These are phyloP conservation scores for Porites rus DNA, from an alignment of 92 coral and sea anemone species.

Conservation along the genomic window DNA sequence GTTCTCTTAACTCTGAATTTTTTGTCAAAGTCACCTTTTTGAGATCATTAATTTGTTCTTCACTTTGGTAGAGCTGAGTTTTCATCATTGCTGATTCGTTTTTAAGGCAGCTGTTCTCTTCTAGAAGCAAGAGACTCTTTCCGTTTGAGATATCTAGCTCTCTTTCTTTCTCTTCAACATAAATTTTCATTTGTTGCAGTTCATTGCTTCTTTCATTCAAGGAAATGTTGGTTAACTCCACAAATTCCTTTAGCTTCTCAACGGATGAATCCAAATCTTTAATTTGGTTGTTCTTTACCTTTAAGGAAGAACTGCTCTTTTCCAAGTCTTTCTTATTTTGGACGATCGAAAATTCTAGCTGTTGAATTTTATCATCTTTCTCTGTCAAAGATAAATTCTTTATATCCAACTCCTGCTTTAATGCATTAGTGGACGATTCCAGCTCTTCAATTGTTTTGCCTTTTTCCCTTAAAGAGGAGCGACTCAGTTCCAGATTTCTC, in stretches of 20 bases:
- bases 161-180: neutral
- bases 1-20: neutral
- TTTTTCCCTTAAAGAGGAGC: neutral
- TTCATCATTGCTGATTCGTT: neutral
- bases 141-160: neutral
- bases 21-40: neutral
- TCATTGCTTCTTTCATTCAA: neutral
- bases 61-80: neutral
- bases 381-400: neutral
- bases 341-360: neutral
- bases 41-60: neutral
- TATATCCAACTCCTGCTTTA: neutral
- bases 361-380: neutral
- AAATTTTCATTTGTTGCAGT: neutral
- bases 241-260: neutral
- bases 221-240: neutral
- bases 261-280: neutral
- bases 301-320: neutral
- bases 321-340: neutral
- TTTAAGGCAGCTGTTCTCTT: neutral
- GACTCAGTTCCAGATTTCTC: neutral
- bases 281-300: neutral
- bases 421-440: neutral
- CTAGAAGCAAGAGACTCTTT: neutral
- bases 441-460: neutral